phyloP scores from a whole-genome alignment of 2,888 invertebrate species.

The Rhagonycha lutea region DNA sequence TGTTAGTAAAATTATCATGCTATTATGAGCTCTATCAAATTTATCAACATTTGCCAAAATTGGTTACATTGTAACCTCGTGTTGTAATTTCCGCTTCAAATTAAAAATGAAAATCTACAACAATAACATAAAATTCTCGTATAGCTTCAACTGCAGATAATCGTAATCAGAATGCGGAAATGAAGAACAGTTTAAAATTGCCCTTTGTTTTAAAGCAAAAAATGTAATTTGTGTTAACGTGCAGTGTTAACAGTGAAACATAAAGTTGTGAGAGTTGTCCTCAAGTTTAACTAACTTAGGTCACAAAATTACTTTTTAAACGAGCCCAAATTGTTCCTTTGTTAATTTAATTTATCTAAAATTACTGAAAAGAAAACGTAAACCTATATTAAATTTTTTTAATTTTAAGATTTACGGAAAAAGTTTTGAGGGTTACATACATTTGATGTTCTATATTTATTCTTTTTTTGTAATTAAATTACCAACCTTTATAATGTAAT shows the following conservation, averaged over 20 bases:
- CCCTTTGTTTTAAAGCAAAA: slow-evolving; percentile 8
- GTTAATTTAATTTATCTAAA: slow-evolving; percentile 20
- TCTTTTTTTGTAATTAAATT: background rate
- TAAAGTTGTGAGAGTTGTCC: slow-evolving; percentile 11
- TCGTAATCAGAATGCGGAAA: slow-evolving; percentile 20
- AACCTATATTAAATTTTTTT: background rate
- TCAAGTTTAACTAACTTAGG: slow-evolving; percentile 15
- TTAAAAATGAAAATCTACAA: background rate
- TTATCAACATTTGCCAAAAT: background rate
- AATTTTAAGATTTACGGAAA: background rate
- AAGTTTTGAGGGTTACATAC: background rate
- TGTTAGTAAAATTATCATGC: too few species aligned
- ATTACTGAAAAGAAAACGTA: background rate
- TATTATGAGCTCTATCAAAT: background rate
- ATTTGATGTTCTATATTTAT: background rate
- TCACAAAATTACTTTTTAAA: slow-evolving; percentile 23
- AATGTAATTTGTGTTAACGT: slow-evolving; percentile 9
- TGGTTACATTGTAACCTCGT: background rate
- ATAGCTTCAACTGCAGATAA: slow-evolving; percentile 15
- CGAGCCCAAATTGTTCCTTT: slow-evolving; percentile 11
- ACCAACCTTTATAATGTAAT: background rate
- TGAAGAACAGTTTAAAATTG: slow-evolving; percentile 18
- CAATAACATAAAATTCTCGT: background rate
- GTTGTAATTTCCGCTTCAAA: background rate
- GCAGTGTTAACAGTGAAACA: slow-evolving; percentile 2